phyloP scores from a whole-genome alignment of 1,140 invertebrate species.

The Caerostris extrusa region DNA sequence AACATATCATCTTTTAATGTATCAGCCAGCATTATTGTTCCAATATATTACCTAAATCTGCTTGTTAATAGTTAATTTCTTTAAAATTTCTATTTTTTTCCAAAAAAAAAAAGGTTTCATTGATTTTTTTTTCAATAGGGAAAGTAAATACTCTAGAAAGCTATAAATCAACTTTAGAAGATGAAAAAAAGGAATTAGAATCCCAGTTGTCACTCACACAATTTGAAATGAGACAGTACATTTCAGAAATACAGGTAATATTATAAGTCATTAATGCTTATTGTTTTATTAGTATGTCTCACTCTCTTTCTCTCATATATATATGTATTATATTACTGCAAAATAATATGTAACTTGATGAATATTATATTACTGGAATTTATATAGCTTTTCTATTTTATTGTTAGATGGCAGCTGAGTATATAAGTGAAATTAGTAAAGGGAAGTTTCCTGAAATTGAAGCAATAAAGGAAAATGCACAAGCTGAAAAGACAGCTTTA shows the following conservation, averaged over 20 bases:
- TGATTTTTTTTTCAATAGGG: not conserved
- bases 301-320: not conserved
- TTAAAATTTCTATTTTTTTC: not conserved
- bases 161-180: slow-evolving; percentile 60
- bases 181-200: slow-evolving; percentile 31
- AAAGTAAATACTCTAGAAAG: slow-evolving; percentile 42
- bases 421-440: not conserved
- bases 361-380: not conserved
- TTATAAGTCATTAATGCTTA: not conserved
- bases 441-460: slow-evolving; percentile 33
- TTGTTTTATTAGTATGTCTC: not conserved
- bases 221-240: slow-evolving; percentile 37
- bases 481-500: slow-evolving; percentile 61
- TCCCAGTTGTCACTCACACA: slow-evolving; percentile 14
- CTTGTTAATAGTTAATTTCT: not conserved
- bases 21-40: not conserved
- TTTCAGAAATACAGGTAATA: slow-evolving; percentile 36
- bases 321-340: no score
- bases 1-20: not conserved
- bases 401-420: no score
- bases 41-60: not conserved
- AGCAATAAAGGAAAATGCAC: slow-evolving; percentile 15
- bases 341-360: not conserved
- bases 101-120: not conserved
- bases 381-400: no score